Conservation (phyloP, 2,797 vertebrate genomes). For the Spheniscus humboldti region DNA sequence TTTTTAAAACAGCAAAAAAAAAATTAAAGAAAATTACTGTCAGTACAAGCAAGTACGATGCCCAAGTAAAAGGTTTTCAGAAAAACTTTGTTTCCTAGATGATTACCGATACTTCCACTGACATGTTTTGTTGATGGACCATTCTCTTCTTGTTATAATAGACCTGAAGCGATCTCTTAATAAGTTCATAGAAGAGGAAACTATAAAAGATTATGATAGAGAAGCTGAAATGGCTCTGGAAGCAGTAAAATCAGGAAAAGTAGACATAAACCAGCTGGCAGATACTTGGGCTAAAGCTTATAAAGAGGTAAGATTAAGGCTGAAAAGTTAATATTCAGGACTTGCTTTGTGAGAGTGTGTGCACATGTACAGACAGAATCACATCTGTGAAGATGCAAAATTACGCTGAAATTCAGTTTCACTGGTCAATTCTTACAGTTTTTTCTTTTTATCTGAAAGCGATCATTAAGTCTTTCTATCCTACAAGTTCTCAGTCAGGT, state of each 20-base stretch:
- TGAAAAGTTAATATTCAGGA: background rate
- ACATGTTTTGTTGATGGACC: background rate
- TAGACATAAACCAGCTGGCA: slow-evolving; percentile 84
- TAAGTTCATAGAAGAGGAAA: slow-evolving; percentile 85
- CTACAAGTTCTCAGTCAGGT: background rate
- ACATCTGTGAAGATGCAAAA: background rate
- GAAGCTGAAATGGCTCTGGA: slow-evolving; percentile 87
- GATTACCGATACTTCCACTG: background rate
- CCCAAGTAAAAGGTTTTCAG: background rate
- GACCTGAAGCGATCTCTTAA: slow-evolving; percentile 85
- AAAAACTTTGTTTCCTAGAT: background rate
- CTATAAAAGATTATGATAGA: slow-evolving; percentile 83
- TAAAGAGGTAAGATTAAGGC: slow-evolving; percentile 80
- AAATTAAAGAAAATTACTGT: background rate
- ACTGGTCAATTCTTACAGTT: background rate
- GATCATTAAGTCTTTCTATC: background rate
- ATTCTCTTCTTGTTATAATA: slow-evolving; percentile 49
- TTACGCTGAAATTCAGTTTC: background rate
- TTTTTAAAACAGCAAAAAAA: background rate
- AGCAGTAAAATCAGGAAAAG: slow-evolving; percentile 79
- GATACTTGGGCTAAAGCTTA: slow-evolving; percentile 88
- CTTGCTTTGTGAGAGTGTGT: background rate
- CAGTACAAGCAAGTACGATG: background rate
- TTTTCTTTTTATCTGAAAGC: background rate
- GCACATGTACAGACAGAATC: background rate